A percentile compares a stretch with the other conserved stretches of the same genome.
Evolutionary conservation across 92 coral and sea anemone species (phyloP).

Genomic region (Zoanthus solanderi): DNA sequence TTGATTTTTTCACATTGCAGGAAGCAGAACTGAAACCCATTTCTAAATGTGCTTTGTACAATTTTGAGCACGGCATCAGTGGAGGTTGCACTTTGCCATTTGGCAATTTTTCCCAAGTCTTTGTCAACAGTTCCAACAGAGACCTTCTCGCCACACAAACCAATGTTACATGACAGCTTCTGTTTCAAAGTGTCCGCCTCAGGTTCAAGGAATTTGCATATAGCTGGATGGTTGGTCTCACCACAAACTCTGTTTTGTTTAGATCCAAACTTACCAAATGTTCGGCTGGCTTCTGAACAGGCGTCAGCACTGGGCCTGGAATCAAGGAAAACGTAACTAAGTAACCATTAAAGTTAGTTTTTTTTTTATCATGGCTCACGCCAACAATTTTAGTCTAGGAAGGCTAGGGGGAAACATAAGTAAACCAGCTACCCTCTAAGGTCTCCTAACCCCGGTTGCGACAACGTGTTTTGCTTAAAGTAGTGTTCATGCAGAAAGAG

Average conservation of each 20-base stretch:
- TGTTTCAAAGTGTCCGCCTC: background rate
- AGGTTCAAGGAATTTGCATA: slow-evolving; percentile 8
- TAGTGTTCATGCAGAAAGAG: too few species aligned
- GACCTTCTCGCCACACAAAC: background rate
- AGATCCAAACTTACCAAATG: slow-evolving; percentile 18
- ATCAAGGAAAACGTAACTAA: background rate
- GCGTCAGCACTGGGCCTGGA: slow-evolving; percentile 14
- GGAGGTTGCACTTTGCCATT: slow-evolving; percentile 31
- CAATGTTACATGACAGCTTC: slow-evolving; percentile 14
- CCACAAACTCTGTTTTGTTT: slow-evolving; percentile 11
- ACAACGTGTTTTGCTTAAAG: too few species aligned
- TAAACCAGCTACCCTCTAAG: too few species aligned
- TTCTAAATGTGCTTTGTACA: slow-evolving; percentile 4
- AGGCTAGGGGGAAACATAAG: too few species aligned
- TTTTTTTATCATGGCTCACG: too few species aligned
- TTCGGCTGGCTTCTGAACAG: slow-evolving; percentile 7
- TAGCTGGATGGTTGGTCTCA: slow-evolving; percentile 6
- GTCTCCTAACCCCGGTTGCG: too few species aligned
- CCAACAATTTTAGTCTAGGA: too few species aligned
- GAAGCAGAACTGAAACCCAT: slow-evolving; percentile 55
- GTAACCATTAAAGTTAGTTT: too few species aligned
- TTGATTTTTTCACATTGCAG: slow-evolving; percentile 38
- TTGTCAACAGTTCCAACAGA: slow-evolving; percentile 40
- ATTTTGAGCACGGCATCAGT: slow-evolving; percentile 23
- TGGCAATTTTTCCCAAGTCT: slow-evolving; percentile 17